Base-by-base conservation (phyloP, 2,113 vertebrate species). In the Narcine bancroftii region DNA sequence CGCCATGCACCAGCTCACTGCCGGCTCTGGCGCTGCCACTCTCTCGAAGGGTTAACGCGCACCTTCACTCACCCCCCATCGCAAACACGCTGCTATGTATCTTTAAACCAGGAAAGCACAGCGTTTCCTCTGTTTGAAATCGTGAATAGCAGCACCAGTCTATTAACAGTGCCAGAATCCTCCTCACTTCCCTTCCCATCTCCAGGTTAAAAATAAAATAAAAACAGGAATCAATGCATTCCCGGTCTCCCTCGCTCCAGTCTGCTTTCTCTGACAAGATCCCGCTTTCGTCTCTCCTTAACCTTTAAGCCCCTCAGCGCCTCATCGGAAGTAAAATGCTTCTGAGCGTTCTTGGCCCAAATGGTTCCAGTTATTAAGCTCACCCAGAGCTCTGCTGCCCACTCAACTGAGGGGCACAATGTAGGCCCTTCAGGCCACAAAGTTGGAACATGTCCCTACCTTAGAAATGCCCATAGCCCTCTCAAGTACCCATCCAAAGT, bases 211-310 rank as follows among this genome's bases (percentile, higher is more conserved):
- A 91, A 91, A 91, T 69, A 91, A 91, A 39, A 69, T 26, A 29
- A 65, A 66, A 91, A 91, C 87, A 91, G 87, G 87, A 91, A 91
- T 91, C 56, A 91, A n/a, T 63, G 87, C 87, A 91, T 5, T 42
- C n/a, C 83, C 36, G 39, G 87, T n/a, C 87, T n/a, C 24, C 24
- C 63, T 26, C 63, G 21, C 39, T 87, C 42, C 17, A 56, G 53
- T 36, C 15, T 21, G 81, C 81, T 60, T 60, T 60, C 53, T 21
- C 53, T 60, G 53, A 60, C 81, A 36, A 36, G 33, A 36, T 60
- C 81, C 81, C 56, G 53, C 81, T 36, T 6, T 36, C 81, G 4
- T 60, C n/a, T 63, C 53, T 60, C 81, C 33, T 87, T 87, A 60
- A 87, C 81, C 81, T 21, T 36, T n/a, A 0, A 60, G 53, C 60